Evolutionary conservation across 1,140 invertebrate species (phyloP).

Genomic region (Pseudomyrmex sp.): DNA sequence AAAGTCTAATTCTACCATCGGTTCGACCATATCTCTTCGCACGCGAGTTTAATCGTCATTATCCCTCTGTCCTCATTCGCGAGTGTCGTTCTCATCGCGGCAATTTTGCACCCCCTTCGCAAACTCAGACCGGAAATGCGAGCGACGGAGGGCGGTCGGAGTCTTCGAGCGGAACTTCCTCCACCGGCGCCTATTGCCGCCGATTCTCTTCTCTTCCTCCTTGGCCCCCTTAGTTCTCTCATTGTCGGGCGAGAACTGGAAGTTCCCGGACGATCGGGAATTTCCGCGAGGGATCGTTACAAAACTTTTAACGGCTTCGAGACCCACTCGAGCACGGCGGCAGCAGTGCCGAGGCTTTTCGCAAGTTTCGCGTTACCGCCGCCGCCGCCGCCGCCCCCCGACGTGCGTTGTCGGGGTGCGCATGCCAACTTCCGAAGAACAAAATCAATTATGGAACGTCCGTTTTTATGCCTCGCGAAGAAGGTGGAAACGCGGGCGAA

Average conservation of each 20-base stretch:
- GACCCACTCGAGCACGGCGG: constrained; percentile 69
- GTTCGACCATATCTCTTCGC: background rate
- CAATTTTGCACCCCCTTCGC: constrained; percentile 20
- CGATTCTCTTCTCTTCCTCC: constrained; percentile 22
- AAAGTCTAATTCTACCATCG: background rate
- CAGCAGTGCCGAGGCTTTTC: constrained; percentile 59
- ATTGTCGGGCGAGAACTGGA: constrained; percentile 40
- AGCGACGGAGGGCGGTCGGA: constrained; percentile 44
- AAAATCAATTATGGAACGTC: constrained; percentile 82
- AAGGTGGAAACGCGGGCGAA: constrained; percentile 45
- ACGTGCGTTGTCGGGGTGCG: constrained; percentile 73
- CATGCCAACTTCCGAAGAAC: constrained; percentile 78
- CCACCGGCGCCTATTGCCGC: background rate
- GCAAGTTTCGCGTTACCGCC: constrained; percentile 75
- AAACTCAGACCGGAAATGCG: constrained; percentile 44
- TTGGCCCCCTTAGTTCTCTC: constrained; percentile 33
- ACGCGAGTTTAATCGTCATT: constrained; percentile 39
- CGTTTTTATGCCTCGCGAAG: constrained; percentile 73
- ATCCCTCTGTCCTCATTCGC: background rate
- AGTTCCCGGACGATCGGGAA: constrained; percentile 73
- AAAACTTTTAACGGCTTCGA: constrained; percentile 80
- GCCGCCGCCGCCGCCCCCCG: background rate
- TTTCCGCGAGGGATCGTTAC: constrained; percentile 78
- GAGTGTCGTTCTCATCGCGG: constrained; percentile 44
- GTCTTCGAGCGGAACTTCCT: constrained; percentile 9